phyloP scores from a whole-genome alignment of 2,888 invertebrate species.

The Tanytarsus gracilentus region DNA sequence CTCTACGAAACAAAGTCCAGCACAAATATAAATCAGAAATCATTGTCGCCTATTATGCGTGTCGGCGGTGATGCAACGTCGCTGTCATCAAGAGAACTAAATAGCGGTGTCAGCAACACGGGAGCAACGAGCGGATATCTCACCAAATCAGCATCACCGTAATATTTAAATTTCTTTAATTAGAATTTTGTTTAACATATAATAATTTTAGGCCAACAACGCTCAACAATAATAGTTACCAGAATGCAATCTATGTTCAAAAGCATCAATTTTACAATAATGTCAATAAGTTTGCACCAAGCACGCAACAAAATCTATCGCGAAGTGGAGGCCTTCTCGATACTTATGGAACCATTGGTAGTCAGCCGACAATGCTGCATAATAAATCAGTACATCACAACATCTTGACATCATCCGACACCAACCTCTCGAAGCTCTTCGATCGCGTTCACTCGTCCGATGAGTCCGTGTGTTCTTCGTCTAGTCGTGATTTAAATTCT shows the following conservation, averaged over 20 bases:
- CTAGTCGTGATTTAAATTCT: conserved; percentile 44
- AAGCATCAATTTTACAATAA: conserved; percentile 24
- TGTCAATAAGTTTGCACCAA: conserved; percentile 19
- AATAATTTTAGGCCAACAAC: too few species aligned
- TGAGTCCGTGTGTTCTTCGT: conserved; percentile 70
- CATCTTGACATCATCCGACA: conserved; percentile 23
- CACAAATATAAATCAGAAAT: conserved; percentile 34
- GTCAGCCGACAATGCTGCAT: neutral
- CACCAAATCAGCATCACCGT: conserved; percentile 27
- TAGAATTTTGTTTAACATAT: too few species aligned
- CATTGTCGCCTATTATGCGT: conserved; percentile 30
- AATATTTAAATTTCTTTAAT: too few species aligned
- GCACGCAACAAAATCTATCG: neutral
- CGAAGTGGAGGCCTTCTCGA: neutral
- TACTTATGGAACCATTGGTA: neutral
- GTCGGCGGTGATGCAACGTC: conserved; percentile 29
- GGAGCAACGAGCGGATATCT: neutral
- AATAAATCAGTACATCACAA: conserved; percentile 11
- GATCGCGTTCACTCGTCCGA: conserved; percentile 49
- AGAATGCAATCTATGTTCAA: conserved; percentile 26
- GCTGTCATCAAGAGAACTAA: conserved; percentile 30
- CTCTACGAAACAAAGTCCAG: conserved; percentile 31
- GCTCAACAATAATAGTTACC: conserved; percentile 27
- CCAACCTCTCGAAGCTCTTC: conserved; percentile 32
- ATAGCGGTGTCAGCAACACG: neutral